Evolutionary conservation across 2,888 invertebrate species (phyloP), one percentile per base, ranked within the genome.

Genomic region (Diaprepes abbreviatus): DNA sequence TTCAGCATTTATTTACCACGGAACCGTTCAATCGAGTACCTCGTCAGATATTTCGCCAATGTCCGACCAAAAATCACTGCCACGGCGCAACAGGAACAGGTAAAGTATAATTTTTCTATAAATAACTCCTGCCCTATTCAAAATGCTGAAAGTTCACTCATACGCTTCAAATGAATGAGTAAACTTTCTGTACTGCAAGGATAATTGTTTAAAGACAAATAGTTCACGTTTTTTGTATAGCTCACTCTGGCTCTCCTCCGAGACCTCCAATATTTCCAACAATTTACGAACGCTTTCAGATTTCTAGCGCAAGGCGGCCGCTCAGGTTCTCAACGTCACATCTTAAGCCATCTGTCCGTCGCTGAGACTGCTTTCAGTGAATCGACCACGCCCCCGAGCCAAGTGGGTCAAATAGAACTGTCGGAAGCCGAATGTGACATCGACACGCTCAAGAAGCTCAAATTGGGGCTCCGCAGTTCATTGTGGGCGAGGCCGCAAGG

Each of bases 1-100:
- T 85, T 80, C 86, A 89, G 91, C 90, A 86, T 90, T 90, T 84
- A 89, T 91, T 83, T 91, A 91, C 84, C 91, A 91, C 83, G 91
- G 91, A 82, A 71, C 71, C 1, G 90, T 90, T 83, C 89, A 89
- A 82, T 91, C 91, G 80, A 91, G 91, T 85, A 92, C 91, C 76
- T 92, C 91, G 75, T 91, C 91, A 82, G 92, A 92, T 86, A 88
- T 91, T 81, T 91, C 91, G 77, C 91, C 91, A 80, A 91, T 91
- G 90, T 90, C 91, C 80, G 92, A 91, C 83, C 91, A 91, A 85
- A 91, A 91, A 84, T 91, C 91, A 77, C 86, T 91, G 80, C 91
- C 91, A 77, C 87, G 91, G 81, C 88, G 91, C 88, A 84, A 88
- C 69, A 73, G 90, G 83, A 89, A 90, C 85, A 90, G 90, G 90